Evolutionary conservation across 2,113 vertebrate species (phyloP).

Genomic region (Macquaria australasica): DNA sequence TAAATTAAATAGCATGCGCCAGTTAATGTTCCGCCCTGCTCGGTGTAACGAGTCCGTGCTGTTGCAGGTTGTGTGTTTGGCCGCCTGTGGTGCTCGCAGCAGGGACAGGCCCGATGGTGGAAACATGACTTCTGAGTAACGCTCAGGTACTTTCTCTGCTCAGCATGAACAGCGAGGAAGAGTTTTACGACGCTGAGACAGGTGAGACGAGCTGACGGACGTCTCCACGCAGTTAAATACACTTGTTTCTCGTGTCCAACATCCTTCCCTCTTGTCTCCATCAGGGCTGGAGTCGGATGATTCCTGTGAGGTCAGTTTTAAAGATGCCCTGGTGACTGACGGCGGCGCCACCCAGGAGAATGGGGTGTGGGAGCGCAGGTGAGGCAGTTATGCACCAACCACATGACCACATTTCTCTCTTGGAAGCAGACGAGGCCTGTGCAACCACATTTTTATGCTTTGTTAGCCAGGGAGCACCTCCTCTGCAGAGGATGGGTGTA

Average conservation of each 20-base stretch:
- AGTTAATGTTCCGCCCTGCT: background rate
- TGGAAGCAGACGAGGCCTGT: background rate
- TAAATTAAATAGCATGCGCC: background rate
- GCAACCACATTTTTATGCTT: background rate
- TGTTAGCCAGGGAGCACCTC: background rate
- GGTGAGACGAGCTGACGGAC: conserved; percentile 79
- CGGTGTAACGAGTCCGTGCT: conserved; percentile 33
- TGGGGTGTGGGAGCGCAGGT: conserved; percentile 91
- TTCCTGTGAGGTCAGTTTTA: conserved; percentile 92
- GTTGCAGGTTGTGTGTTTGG: conserved; percentile 56
- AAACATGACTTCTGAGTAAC: conserved; percentile 80
- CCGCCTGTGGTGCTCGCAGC: conserved; percentile 66
- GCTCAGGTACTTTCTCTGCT: conserved; percentile 59
- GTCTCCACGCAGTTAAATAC: background rate
- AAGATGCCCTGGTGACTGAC: conserved; percentile 85
- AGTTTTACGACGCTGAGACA: conserved; percentile 98
- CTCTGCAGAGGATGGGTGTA: background rate
- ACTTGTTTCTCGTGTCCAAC: background rate
- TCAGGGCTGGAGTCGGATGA: conserved; percentile 96
- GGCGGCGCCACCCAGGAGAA: conserved; percentile 87
- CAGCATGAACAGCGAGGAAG: conserved; percentile 96
- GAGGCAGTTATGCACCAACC: conserved; percentile 16
- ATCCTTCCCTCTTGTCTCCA: background rate
- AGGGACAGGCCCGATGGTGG: conserved; percentile 60
- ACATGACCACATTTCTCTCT: background rate